phyloP scores from a whole-genome alignment of 2,888 invertebrate genomes.

The Hemaris fuciformis region DNA sequence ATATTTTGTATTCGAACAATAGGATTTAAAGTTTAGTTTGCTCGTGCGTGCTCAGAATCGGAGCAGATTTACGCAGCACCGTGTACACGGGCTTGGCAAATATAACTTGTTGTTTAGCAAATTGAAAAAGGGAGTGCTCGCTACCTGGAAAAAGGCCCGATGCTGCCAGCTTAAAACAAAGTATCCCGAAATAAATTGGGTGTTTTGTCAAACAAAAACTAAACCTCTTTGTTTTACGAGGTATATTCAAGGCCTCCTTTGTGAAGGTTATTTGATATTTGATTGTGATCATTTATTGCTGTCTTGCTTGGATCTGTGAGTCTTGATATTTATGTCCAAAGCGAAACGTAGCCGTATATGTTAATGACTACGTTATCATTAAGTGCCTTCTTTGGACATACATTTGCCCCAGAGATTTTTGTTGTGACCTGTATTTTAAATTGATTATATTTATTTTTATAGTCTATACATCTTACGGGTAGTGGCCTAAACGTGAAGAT shows the following conservation, averaged over 20 bases:
- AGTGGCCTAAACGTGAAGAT: no score
- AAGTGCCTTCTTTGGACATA: no score
- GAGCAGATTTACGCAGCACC: constrained; percentile 34
- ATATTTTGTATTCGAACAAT: constrained; percentile 12
- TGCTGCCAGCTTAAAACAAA: constrained; percentile 36
- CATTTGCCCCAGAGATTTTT: no score
- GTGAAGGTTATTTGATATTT: neutral
- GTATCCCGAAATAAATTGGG: constrained; percentile 39
- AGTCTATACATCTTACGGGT: no score
- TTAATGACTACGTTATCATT: no score
- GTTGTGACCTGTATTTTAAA: no score
- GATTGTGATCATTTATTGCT: neutral
- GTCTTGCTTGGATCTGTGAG: neutral
- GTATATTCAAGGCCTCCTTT: neutral
- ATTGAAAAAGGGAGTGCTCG: constrained; percentile 43
- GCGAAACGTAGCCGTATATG: neutral
- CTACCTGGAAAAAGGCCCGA: constrained; percentile 34
- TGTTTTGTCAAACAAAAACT: constrained; percentile 31
- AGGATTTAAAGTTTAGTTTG: constrained; percentile 28
- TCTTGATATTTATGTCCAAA: neutral
- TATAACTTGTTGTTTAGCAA: constrained; percentile 43
- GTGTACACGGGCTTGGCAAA: constrained; percentile 34
- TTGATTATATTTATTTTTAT: no score
- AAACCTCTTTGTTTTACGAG: constrained; percentile 32
- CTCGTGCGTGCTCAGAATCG: constrained; percentile 29